Base-by-base conservation (phyloP, 2,797 vertebrate species). In the Podarcis lilfordi region DNA sequence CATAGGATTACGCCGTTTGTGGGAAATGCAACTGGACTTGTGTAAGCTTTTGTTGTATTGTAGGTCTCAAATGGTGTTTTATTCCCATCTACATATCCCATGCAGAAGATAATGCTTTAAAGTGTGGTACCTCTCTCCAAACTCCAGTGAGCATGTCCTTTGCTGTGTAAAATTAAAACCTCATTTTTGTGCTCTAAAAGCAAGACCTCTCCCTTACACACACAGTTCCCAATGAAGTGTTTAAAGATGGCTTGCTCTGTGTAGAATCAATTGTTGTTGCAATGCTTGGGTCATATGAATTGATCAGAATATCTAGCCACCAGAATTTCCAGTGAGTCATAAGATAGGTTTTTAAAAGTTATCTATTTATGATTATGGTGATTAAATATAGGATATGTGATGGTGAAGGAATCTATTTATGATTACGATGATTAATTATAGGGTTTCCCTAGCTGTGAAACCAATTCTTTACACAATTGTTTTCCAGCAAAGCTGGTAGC, bases 281-380 rank as follows among this genome's bases (percentile, higher is more conserved):
- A 92, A 89, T 71, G 64, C 4, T 68, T 88, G 87, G 82, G 85
- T 93, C 91, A 93, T 93, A 85, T 93, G 93, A 95, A 95, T n/a
- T 93, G 80, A 81, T 77, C 71, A 89, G 74, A 91, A 85, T 79
- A 89, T 90, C 88, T 93, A 92, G 27, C 87, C 66, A 0, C 0
- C 75, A 68, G 92, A 89, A 77, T 43, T 84, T 89, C 71, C 25
- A 92, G 89, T 61, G 83, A 90, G 19, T 87, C 50, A 87, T 86
- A 37, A 86, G 37, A 64, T 88, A 88, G 89, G 91, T 82, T 92
- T 93, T 92, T 13, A 8, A 87, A 86, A 69, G 61, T 86, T 83
- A 93, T 90, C 88, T 87, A 29, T 75, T 84, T 85, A 40, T 83
- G 10, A 81, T 50, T 35, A 82, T 75, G 25, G 15, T 75, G 77